Evolutionary conservation across 2,888 invertebrate genomes (phyloP), one percentile per base, ranked within the genome.

Genomic region (Calliscelio sp.): DNA sequence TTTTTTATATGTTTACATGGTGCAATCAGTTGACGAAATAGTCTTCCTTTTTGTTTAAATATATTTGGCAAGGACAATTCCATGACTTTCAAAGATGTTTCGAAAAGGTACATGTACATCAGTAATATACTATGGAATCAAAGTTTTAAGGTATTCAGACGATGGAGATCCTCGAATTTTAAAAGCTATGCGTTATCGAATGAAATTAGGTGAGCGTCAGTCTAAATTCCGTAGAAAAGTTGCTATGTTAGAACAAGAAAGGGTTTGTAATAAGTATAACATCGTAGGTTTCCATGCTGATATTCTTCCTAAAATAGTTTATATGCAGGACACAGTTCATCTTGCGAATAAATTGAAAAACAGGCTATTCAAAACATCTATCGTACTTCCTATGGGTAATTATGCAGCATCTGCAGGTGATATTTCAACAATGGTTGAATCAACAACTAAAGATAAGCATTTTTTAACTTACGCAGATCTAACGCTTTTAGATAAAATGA

Each of bases 381-480:
- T 49, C 20, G 18, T 49, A 20, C 49, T 49, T 22, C 49, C 49
- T 49, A 49, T 49, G 49, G 49, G 49, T 10, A n/a, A 49, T 20
- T 49, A 22, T 49, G 18, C 22, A 2, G 20, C 49, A 49, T 20
- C 49, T 49, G 18, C 49, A 6, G 20, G 20, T 11, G 49, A 49
- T 49, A 49, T 49, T 14, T 7, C 22, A 5, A n/a, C 49, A 20
- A 22, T 49, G 22, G 20, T 49, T 22, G 49, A 18, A 6, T 22
- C 20, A 18, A 49, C 22, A 10, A 49, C 49, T 4, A 49, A 49
- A 22, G 49, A 49, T 22, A 6, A 49, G 8, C 49, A 49, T 49
- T 10, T 18, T 2, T 14, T 49, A 49, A 49, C 20, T 7, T 6
- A 49, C 8, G 6, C 49, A 49, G 49, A 49, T 49, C 20, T 49